Percentiles rank a stretch among this genome's conserved stretches.
phyloP scores from a whole-genome alignment of 2,888 invertebrate genomes.

The Seladonia tumulorum region DNA sequence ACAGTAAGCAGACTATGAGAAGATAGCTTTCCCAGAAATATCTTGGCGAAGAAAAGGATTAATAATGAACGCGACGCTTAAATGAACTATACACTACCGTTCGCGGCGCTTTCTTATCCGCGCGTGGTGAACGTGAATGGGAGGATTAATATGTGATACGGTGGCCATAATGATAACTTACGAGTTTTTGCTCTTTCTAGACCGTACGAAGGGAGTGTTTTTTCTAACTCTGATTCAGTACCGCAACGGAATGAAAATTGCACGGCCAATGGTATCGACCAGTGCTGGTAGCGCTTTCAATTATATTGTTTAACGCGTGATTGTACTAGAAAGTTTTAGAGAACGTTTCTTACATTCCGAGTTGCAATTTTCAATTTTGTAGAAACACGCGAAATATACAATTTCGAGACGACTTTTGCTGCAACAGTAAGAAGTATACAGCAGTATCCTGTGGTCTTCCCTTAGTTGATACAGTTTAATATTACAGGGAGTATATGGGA shows the following conservation, averaged over 20 bases:
- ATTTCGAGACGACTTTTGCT: too few relatives aligned
- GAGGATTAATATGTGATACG: not conserved
- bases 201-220: not conserved
- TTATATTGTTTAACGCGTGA: not conserved
- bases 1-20: not conserved
- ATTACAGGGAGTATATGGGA: too few relatives aligned
- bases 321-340: not conserved
- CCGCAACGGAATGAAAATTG: not conserved
- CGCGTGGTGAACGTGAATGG: not conserved
- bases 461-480: too few relatives aligned
- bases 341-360: not conserved
- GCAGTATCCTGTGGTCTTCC: too few relatives aligned
- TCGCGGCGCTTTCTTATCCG: not conserved
- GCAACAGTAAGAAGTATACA: too few relatives aligned
- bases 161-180: not conserved
- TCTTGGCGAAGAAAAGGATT: not conserved
- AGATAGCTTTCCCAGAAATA: not conserved
- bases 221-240: not conserved
- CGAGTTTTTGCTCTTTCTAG: not conserved
- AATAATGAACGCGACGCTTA: not conserved
- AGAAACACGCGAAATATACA: too few relatives aligned
- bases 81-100: not conserved
- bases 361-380: not conserved
- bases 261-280: not conserved
- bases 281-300: not conserved